Evolutionary conservation across 2,113 vertebrate genomes (phyloP), one percentile per base, ranked within the genome.

Genomic region (Amphiprion ocellaris): DNA sequence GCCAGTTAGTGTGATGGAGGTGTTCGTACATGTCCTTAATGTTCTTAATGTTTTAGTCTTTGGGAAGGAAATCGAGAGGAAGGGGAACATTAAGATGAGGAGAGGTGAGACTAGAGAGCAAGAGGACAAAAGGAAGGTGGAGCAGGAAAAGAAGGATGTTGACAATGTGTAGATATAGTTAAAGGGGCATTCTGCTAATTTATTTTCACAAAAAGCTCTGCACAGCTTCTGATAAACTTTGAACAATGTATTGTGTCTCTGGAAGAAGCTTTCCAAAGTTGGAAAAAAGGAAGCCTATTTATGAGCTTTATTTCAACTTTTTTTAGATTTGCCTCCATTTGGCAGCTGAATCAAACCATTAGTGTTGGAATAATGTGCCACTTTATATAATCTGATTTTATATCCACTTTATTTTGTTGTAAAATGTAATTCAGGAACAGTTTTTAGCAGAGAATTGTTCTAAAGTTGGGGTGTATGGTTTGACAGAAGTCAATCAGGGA

Each of bases 11-110:
- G 41, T 62, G 17, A 47, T 52, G 19, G 52, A 16, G 9, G 59
- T 28, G 49, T 68, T 52, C n/a, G 62, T 39, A 19, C 1, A 47
- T 28, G 58, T 59, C 44, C 16, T 30, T 58, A 4, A 37, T 0
- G 10, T 33, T 56, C 21, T 16, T 5, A 11, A 50, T 63, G 10
- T 66, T 82, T 81, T 59, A 24, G 24, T 44, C 7, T 37, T 16
- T 49, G 52, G 41, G 41, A 17, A 1, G 39, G n/a, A 56, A 65
- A 19, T 7, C 0, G n/a, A 41, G 52, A 59, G 65, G 1, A 59
- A 19, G 5, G 21, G 26, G 30, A 52, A 33, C 37, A 52, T n/a
- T 2, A 52, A 52, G 17, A 4, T 52, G 49, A 39, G 47, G 26
- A 30, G n/a, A 47, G 19, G 50, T 10, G 54, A 58, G 60, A 63